These are phyloP conservation scores for Peribatodes rhomboidaria DNA, from an alignment of 2,888 invertebrate species.

Conservation along the genomic window DNA sequence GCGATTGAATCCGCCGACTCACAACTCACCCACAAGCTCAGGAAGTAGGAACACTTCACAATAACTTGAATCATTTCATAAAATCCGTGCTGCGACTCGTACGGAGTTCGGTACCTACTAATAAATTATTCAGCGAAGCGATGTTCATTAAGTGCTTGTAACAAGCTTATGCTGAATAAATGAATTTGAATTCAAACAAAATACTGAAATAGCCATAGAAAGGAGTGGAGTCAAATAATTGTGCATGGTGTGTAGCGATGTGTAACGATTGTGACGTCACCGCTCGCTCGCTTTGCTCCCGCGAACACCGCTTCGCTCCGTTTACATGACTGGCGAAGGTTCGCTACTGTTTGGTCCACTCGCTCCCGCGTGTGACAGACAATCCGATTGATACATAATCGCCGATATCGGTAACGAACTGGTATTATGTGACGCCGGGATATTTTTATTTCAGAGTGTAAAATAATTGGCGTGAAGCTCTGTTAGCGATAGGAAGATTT, in stretches of 20 bases:
- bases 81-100: constrained; percentile 31
- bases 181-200: constrained; percentile 54
- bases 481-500: constrained; percentile 17
- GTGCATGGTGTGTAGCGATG: constrained; percentile 12
- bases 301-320: not conserved
- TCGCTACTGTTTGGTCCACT: not conserved
- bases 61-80: constrained; percentile 41
- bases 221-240: constrained; percentile 9
- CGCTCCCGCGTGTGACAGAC: not conserved
- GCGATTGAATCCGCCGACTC: not conserved
- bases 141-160: constrained; percentile 57
- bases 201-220: constrained; percentile 32
- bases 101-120: constrained; percentile 21
- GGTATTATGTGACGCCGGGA: constrained; percentile 13
- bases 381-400: constrained; percentile 28
- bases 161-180: constrained; percentile 56
- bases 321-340: not conserved
- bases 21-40: constrained; percentile 27
- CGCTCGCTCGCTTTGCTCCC: constrained; percentile 11
- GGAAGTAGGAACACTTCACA: constrained; percentile 32
- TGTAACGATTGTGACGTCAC: constrained; percentile 24
- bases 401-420: constrained; percentile 27
- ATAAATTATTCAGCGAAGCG: constrained; percentile 53
- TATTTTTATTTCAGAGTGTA: constrained; percentile 35
- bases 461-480: constrained; percentile 38